Percentiles rank a stretch among this genome's conserved stretches.
Evolutionary conservation across 2,113 vertebrate genomes (phyloP).

Genomic region (Micromys minutus): DNA sequence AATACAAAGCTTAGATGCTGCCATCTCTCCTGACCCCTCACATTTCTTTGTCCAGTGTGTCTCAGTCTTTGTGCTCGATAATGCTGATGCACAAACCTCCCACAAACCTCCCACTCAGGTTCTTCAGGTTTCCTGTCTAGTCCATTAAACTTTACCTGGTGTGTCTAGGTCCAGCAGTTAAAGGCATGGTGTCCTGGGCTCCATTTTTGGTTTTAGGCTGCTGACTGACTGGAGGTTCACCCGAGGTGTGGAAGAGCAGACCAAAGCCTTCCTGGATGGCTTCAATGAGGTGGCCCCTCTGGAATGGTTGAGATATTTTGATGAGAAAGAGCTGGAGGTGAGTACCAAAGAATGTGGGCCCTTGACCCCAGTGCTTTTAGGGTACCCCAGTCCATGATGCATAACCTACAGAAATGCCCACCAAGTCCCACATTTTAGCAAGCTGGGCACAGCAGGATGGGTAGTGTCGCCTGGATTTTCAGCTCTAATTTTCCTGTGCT

Average conservation of each 20-base stretch:
- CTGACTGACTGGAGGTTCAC: constrained; percentile 98
- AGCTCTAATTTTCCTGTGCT: background rate
- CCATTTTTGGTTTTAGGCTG: constrained; percentile 86
- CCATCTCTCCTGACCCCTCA: background rate
- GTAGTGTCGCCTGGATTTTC: background rate
- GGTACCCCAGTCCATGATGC: background rate
- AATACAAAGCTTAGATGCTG: background rate
- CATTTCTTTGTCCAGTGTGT: background rate
- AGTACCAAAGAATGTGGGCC: background rate
- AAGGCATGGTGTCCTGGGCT: background rate
- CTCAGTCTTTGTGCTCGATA: fast-evolving
- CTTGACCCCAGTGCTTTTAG: background rate
- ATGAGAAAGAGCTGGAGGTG: constrained; percentile 98
- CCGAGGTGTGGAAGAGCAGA: constrained; percentile 97
- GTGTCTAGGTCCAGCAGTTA: background rate
- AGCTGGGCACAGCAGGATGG: background rate
- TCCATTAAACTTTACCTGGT: background rate
- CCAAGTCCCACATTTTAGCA: background rate
- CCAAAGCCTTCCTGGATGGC: constrained; percentile 97
- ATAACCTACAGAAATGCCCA: background rate
- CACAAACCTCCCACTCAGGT: fast-evolving
- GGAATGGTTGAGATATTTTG: constrained; percentile 98
- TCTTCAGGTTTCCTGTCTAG: background rate
- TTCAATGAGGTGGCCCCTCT: constrained; percentile 98
- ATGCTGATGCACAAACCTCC: no score